These are phyloP conservation scores for Epinephelus moara DNA, from an alignment of 2,113 vertebrate species.

Conservation along the genomic window DNA sequence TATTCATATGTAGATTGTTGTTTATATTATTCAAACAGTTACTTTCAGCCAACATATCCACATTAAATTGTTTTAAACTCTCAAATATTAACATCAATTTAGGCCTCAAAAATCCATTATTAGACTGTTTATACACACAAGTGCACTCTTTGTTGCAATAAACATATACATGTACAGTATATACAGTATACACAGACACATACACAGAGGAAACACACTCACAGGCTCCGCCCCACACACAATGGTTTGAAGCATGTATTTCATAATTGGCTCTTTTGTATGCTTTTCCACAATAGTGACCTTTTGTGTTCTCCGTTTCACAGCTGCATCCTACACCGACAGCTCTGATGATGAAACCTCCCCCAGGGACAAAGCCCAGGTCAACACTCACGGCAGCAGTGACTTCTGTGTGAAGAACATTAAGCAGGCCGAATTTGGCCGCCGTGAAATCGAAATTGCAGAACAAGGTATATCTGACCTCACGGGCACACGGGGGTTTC, in stretches of 20 bases:
- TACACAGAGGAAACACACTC: neutral
- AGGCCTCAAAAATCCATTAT: neutral
- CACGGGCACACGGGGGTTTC: neutral
- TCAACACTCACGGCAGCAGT: constrained; percentile 95
- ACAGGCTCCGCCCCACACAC: constrained; percentile 2
- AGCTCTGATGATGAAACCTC: constrained; percentile 99
- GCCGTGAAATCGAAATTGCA: constrained; percentile 97
- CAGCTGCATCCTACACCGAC: constrained; percentile 98
- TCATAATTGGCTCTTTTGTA: constrained; percentile 41
- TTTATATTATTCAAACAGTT: too few relatives aligned
- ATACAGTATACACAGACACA: neutral
- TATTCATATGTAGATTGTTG: too few relatives aligned
- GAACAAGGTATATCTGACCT: constrained; percentile 90
- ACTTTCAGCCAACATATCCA: too few relatives aligned
- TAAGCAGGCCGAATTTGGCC: constrained; percentile 98
- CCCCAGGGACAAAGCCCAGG: constrained; percentile 96
- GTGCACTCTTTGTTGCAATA: neutral
- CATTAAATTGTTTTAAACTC: too few relatives aligned
- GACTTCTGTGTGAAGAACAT: constrained; percentile 99
- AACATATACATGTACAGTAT: neutral
- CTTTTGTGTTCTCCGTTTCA: constrained; percentile 49
- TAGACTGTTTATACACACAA: neutral
- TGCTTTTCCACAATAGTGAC: constrained; percentile 41
- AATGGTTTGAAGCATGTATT: constrained; percentile 35
- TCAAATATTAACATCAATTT: neutral